These are phyloP conservation scores for Osmerus eperlanus DNA, from an alignment of 2,113 vertebrate species.

Conservation along the genomic window DNA sequence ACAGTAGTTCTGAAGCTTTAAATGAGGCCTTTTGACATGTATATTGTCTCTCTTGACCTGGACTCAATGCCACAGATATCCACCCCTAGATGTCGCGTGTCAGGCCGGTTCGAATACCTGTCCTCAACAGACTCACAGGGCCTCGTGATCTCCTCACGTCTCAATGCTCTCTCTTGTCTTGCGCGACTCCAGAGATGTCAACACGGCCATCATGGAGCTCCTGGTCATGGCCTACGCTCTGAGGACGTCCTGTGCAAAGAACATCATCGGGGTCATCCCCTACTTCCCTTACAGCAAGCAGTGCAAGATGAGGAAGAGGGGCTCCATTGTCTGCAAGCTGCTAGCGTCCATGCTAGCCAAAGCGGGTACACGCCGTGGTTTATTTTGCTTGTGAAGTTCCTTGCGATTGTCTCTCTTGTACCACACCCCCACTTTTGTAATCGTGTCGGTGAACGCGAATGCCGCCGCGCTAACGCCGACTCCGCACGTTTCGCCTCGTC, in stretches of 20 bases:
- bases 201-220: conserved; percentile 96
- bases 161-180: conserved; percentile 1
- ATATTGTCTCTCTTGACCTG: no score
- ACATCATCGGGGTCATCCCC: conserved; percentile 95
- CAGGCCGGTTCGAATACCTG: no score
- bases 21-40: no score
- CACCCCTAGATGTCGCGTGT: no score
- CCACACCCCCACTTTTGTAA: no score
- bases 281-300: conserved; percentile 99
- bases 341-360: conserved; percentile 94
- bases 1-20: no score
- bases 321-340: conserved; percentile 96
- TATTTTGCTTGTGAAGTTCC: neutral
- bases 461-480: no score
- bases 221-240: conserved; percentile 96
- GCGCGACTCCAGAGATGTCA: conserved; percentile 82
- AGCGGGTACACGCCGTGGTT: conserved; percentile 74
- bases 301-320: conserved; percentile 97
- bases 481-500: neutral
- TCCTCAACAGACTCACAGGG: no score
- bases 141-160: no score
- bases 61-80: no score
- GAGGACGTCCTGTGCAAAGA: conserved; percentile 93
- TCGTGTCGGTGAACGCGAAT: no score
- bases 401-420: neutral